These are phyloP conservation scores for Cryptoblepharus egeriae DNA, from an alignment of 2,797 vertebrate genomes.

Conservation along the genomic window DNA sequence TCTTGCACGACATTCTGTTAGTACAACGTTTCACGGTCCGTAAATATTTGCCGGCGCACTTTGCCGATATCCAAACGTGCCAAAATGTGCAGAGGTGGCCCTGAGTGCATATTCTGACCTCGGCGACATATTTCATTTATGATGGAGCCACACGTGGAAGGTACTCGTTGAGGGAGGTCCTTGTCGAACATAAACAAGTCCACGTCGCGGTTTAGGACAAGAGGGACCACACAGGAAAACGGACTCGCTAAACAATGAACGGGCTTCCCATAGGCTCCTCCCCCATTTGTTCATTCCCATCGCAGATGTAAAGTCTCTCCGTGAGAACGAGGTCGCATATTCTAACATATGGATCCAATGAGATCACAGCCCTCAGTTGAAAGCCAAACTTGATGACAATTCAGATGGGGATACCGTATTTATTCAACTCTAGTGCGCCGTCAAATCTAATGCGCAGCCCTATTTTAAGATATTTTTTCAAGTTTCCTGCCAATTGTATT, in stretches of 20 bases:
- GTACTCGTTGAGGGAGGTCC: constrained; percentile 4
- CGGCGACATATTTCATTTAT: constrained; percentile 29
- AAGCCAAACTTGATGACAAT: neutral
- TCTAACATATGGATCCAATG: neutral
- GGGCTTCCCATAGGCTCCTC: neutral
- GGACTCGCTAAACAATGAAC: neutral
- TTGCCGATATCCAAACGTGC: constrained; percentile 46
- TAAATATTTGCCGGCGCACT: constrained; percentile 72
- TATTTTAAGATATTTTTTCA: no score
- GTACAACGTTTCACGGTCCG: constrained; percentile 67
- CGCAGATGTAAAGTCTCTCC: neutral
- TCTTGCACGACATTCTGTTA: constrained; percentile 73
- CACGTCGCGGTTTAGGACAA: neutral
- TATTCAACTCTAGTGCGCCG: no score
- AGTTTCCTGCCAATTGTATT: no score
- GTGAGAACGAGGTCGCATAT: neutral
- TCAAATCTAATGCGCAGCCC: no score
- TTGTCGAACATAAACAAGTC: constrained; percentile 25
- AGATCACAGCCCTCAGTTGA: neutral
- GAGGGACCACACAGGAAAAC: neutral
- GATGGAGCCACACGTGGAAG: neutral
- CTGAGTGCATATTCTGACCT: constrained; percentile 31
- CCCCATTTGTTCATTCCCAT: neutral
- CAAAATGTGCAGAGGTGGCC: constrained; percentile 30
- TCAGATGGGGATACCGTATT: neutral